Evolutionary conservation across 2,113 vertebrate genomes (phyloP).

Genomic region (Microcebus murinus): DNA sequence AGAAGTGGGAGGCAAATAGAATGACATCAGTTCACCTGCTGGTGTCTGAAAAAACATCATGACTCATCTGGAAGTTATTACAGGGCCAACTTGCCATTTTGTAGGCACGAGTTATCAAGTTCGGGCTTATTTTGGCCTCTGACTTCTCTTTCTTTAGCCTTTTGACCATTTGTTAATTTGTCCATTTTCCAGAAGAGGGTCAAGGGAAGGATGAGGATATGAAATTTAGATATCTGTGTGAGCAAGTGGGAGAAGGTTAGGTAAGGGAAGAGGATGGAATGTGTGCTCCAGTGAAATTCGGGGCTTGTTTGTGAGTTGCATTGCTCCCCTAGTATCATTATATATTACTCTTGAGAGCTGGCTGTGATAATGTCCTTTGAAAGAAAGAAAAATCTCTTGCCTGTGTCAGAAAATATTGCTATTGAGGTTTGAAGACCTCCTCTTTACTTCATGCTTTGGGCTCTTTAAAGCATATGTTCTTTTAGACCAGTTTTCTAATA

Average conservation of each 20-base stretch:
- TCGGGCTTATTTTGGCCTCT: slow-evolving; percentile 24
- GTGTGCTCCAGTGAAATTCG: neutral
- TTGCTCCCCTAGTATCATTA: neutral
- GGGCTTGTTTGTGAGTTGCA: neutral
- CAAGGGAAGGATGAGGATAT: slow-evolving; percentile 19
- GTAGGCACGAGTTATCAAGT: neutral
- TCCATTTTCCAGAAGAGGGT: slow-evolving; percentile 20
- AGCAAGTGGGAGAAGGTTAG: slow-evolving; percentile 19
- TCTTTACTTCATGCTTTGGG: slow-evolving; percentile 67
- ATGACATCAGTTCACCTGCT: slow-evolving; percentile 78
- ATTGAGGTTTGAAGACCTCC: slow-evolving; percentile 50
- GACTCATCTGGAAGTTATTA: slow-evolving; percentile 39
- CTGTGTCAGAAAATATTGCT: slow-evolving; percentile 71
- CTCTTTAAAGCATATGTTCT: slow-evolving; percentile 61
- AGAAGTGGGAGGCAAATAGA: slow-evolving; percentile 96
- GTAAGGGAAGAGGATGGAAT: neutral
- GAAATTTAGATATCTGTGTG: slow-evolving; percentile 2
- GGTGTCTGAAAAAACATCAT: slow-evolving; percentile 38
- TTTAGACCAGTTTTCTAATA: slow-evolving; percentile 66
- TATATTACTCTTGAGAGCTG: slow-evolving; percentile 20
- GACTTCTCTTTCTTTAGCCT: slow-evolving; percentile 2
- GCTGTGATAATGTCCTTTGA: slow-evolving; percentile 65
- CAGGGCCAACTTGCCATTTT: slow-evolving; percentile 64
- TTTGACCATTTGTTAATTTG: slow-evolving; percentile 51
- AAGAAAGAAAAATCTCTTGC: slow-evolving; percentile 60